Percentiles rank a stretch among this genome's conserved stretches.
Conservation (phyloP, 2,797 vertebrate genomes). For the Leptatherina wallacei region DNA sequence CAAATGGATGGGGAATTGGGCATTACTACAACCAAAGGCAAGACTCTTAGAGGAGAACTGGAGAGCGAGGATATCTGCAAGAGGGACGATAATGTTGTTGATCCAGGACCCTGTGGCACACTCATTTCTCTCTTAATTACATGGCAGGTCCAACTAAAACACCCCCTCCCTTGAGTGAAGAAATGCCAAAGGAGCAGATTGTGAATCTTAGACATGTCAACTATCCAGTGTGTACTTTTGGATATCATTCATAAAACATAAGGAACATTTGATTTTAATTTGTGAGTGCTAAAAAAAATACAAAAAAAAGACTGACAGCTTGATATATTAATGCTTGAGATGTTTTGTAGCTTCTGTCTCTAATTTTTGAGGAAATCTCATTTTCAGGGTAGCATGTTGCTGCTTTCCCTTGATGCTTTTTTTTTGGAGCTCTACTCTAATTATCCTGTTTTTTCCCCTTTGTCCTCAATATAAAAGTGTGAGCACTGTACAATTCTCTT, state of each 20-base stretch:
- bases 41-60: constrained; percentile 37
- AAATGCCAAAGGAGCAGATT: constrained; percentile 41
- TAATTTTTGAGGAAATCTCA: not conserved
- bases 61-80: constrained; percentile 51
- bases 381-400: not conserved
- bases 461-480: constrained; percentile 5
- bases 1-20: constrained; percentile 55
- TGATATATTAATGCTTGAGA: not conserved
- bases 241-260: constrained; percentile 19
- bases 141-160: constrained; percentile 51
- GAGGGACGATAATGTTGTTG: constrained; percentile 61
- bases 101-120: constrained; percentile 47
- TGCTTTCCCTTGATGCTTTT: constrained; percentile 10
- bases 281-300: no score
- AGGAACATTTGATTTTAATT: constrained; percentile 1
- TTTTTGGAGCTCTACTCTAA: constrained; percentile 13
- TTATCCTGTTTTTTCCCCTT: not conserved
- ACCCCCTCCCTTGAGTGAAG: constrained; percentile 37
- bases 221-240: constrained; percentile 13
- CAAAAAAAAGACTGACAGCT: not conserved
- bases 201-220: constrained; percentile 23
- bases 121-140: constrained; percentile 69
- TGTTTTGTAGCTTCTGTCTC: not conserved
- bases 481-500: constrained; percentile 10
- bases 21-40: constrained; percentile 41